These are phyloP conservation scores for Alca torda DNA, from an alignment of 2,797 vertebrate species.

Conservation along the genomic window DNA sequence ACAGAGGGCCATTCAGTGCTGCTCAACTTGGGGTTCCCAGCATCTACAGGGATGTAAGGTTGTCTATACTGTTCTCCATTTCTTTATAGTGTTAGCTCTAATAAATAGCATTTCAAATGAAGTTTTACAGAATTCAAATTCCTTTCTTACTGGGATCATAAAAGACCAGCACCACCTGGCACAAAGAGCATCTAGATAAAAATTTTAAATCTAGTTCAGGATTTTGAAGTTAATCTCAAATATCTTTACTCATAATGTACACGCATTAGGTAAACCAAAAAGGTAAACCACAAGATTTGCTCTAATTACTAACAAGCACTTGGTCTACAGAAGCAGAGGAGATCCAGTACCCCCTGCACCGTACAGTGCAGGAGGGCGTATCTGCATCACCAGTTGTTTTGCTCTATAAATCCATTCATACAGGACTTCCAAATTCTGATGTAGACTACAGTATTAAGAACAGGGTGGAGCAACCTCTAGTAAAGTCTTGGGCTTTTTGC, in stretches of 20 bases:
- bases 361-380: rapidly evolving
- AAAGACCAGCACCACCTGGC: background rate
- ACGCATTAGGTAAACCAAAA: background rate
- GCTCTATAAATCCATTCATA: background rate
- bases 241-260: background rate
- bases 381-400: background rate
- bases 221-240: background rate
- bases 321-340: background rate
- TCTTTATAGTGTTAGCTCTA: background rate
- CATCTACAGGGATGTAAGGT: background rate
- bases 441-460: background rate
- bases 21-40: background rate
- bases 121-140: background rate
- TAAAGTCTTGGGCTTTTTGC: background rate
- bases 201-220: background rate
- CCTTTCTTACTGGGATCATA: background rate
- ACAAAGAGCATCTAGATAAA: background rate
- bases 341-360: rapidly evolving
- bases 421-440: background rate
- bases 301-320: background rate
- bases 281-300: background rate
- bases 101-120: background rate
- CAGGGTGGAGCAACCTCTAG: background rate
- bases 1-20: background rate
- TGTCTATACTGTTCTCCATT: rapidly evolving